These are phyloP conservation scores for Pachymerium ferrugineum DNA, from an alignment of 2,888 invertebrate genomes.

Conservation along the genomic window DNA sequence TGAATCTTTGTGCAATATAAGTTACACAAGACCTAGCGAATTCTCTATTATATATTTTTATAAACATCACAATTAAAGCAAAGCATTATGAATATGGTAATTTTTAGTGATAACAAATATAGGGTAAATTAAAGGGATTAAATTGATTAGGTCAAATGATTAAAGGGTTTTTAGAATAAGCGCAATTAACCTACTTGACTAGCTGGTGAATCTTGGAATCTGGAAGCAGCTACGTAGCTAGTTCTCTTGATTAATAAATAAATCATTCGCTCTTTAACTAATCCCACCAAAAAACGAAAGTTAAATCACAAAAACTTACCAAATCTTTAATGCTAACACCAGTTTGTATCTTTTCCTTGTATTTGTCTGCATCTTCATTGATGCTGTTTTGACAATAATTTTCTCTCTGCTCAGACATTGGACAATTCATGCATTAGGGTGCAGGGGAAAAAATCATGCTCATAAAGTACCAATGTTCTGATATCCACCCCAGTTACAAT, in stretches of 20 bases:
- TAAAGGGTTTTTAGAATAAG: not conserved
- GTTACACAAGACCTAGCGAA: too few relatives aligned
- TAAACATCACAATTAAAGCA: too few relatives aligned
- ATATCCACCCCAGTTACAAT: slow-evolving; percentile 36
- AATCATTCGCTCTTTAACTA: not conserved
- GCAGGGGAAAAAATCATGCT: not conserved
- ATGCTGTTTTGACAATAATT: slow-evolving; percentile 31
- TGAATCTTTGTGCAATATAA: too few relatives aligned
- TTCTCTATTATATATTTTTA: too few relatives aligned
- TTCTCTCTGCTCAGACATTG: slow-evolving; percentile 31
- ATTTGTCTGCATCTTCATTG: slow-evolving; percentile 34
- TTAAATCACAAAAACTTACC: slow-evolving; percentile 33
- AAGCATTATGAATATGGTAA: too few relatives aligned
- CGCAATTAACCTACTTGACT: slow-evolving; percentile 15
- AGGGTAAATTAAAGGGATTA: too few relatives aligned
- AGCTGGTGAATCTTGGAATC: not conserved
- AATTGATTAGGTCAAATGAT: not conserved
- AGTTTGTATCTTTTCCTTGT: slow-evolving; percentile 36
- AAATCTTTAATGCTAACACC: slow-evolving; percentile 37
- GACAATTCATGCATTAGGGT: not conserved
- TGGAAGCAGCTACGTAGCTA: slow-evolving; percentile 16
- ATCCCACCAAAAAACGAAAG: not conserved
- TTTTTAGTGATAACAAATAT: too few relatives aligned
- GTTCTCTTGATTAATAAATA: slow-evolving; percentile 4
- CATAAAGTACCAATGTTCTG: slow-evolving; percentile 34